phyloP scores from a whole-genome alignment of 2,797 vertebrate genomes.

The Podarcis lilfordi region DNA sequence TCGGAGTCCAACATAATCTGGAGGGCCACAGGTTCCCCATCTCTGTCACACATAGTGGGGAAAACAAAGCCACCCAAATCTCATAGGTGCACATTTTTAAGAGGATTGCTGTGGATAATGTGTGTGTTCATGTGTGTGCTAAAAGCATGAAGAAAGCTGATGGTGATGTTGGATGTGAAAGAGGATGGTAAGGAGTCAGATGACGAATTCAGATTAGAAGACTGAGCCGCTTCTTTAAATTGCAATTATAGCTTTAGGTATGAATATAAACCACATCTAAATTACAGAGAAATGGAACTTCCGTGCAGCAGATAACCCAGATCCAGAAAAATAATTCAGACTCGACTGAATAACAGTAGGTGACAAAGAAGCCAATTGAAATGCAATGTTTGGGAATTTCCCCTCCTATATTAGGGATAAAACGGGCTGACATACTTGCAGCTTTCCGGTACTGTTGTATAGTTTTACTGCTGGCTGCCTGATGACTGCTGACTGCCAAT shows the following conservation, averaged over 20 bases:
- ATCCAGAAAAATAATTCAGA: slow-evolving; percentile 33
- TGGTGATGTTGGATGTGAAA: background rate
- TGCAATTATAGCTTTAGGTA: slow-evolving; percentile 4
- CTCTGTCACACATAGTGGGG: too few species aligned
- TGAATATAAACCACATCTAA: slow-evolving; percentile 14
- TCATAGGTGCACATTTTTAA: too few species aligned
- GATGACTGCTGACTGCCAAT: slow-evolving; percentile 72
- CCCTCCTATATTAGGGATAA: background rate
- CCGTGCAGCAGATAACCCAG: background rate
- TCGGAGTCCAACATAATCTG: too few species aligned
- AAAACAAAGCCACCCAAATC: background rate
- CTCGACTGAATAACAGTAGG: slow-evolving; percentile 38
- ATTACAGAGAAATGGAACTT: background rate
- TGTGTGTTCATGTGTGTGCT: background rate
- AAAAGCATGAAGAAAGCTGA: background rate
- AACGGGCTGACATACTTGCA: slow-evolving; percentile 61
- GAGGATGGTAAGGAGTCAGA: background rate
- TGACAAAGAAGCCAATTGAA: slow-evolving; percentile 56
- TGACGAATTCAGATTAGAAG: background rate
- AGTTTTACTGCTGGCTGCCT: slow-evolving; percentile 65
- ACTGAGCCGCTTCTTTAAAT: background rate
- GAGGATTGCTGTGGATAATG: background rate
- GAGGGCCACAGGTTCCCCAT: too few species aligned
- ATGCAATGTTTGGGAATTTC: slow-evolving; percentile 52
- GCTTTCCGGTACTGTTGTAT: slow-evolving; percentile 69